Evolutionary conservation across 2,888 invertebrate species (phyloP).

Genomic region (Melinopterus prodromus): DNA sequence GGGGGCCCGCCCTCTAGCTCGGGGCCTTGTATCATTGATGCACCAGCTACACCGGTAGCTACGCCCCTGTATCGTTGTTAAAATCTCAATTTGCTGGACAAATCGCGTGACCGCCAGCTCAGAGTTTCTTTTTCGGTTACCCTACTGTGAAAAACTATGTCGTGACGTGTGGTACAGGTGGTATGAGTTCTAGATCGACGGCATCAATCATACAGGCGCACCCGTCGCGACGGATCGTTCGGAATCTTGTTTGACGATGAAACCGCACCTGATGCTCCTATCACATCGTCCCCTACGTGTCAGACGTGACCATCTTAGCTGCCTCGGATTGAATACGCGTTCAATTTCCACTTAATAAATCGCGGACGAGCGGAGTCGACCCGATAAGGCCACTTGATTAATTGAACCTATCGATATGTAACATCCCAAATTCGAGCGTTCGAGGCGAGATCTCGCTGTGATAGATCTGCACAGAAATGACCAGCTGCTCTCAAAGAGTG

Average conservation of each 20-base stretch:
- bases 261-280: neutral
- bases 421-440: neutral
- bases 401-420: neutral
- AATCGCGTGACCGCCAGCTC: neutral
- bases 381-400: neutral
- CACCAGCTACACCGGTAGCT: too few species aligned
- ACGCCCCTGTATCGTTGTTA: too few species aligned
- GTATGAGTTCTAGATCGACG: neutral
- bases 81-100: neutral
- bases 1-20: too few species aligned
- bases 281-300: neutral
- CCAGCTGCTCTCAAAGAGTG: neutral
- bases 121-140: neutral
- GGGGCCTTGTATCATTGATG: too few species aligned
- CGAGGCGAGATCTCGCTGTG: neutral
- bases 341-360: constrained; percentile 4
- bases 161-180: neutral
- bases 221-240: neutral
- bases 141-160: neutral
- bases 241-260: neutral
- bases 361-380: neutral
- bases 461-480: neutral
- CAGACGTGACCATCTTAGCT: constrained; percentile 4
- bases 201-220: neutral
- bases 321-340: neutral